Conservation (phyloP, 2,797 vertebrate genomes). For the Iguana delicatissima region DNA sequence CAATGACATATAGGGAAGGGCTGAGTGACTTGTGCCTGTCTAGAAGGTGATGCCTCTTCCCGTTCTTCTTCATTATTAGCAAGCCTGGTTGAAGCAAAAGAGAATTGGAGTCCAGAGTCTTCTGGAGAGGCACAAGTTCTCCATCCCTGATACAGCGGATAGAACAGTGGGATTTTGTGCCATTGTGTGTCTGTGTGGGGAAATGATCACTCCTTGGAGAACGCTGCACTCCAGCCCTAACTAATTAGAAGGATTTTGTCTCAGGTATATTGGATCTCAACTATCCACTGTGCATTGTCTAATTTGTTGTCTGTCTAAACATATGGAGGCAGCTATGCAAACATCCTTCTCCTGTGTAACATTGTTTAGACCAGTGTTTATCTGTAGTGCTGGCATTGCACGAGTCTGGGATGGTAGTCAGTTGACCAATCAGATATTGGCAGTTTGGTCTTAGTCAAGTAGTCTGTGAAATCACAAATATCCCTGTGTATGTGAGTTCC, state of each 20-base stretch:
- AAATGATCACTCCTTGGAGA: not conserved
- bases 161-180: not conserved
- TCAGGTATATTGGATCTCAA: not conserved
- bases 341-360: not conserved
- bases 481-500: not conserved
- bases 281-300: not conserved
- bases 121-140: not conserved
- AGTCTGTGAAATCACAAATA: not conserved
- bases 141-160: not conserved
- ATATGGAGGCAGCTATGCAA: not conserved
- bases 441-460: not conserved
- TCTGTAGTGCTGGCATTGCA: not conserved
- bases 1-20: not conserved
- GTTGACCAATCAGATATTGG: not conserved
- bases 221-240: not conserved
- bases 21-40: not conserved
- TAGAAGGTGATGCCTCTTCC: not conserved
- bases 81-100: not conserved
- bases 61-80: not conserved
- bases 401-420: not conserved
- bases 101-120: not conserved
- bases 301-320: not conserved
- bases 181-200: not conserved
- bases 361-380: not conserved
- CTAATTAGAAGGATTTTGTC: not conserved